Evolutionary conservation across 2,888 invertebrate species (phyloP).

Genomic region (Hyposoter dolosus): DNA sequence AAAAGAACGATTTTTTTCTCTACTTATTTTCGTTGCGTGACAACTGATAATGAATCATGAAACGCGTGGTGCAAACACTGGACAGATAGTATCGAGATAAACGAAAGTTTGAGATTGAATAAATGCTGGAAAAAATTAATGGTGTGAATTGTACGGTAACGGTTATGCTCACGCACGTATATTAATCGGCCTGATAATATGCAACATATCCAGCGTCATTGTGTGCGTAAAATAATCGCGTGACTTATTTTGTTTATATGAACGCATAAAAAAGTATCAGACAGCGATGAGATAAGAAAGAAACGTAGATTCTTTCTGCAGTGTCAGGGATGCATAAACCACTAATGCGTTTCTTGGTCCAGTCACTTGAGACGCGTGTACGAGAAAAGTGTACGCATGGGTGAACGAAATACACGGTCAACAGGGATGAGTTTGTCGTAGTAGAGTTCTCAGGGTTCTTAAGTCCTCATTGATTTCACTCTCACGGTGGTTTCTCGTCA

Average conservation of each 20-base stretch:
- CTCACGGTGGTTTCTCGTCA: conserved; percentile 12
- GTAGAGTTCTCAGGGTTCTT: conserved; percentile 38
- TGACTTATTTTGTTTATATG: conserved; percentile 12
- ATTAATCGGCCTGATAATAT: conserved; percentile 34
- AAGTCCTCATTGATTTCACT: conserved; percentile 27
- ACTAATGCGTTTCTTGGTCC: conserved; percentile 9
- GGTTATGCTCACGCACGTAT: conserved; percentile 39
- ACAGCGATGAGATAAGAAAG: conserved; percentile 48
- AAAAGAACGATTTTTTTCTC: neutral
- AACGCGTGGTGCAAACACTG: neutral
- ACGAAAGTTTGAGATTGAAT: conserved; percentile 25
- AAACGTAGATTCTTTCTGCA: conserved; percentile 3
- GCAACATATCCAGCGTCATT: neutral
- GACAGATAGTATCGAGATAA: conserved; percentile 12
- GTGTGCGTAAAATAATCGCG: conserved; percentile 18
- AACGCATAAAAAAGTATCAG: conserved; percentile 7
- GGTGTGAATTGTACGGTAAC: conserved; percentile 50
- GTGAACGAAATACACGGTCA: conserved; percentile 21
- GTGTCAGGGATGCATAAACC: conserved; percentile 12
- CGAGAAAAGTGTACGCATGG: conserved; percentile 37
- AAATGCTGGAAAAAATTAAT: conserved; percentile 41
- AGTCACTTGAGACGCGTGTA: conserved; percentile 28
- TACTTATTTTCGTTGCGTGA: neutral
- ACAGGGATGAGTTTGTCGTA: conserved; percentile 4
- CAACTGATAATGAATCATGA: neutral